Conservation (phyloP, 2,888 invertebrate species). For the Drosophila rellima region DNA sequence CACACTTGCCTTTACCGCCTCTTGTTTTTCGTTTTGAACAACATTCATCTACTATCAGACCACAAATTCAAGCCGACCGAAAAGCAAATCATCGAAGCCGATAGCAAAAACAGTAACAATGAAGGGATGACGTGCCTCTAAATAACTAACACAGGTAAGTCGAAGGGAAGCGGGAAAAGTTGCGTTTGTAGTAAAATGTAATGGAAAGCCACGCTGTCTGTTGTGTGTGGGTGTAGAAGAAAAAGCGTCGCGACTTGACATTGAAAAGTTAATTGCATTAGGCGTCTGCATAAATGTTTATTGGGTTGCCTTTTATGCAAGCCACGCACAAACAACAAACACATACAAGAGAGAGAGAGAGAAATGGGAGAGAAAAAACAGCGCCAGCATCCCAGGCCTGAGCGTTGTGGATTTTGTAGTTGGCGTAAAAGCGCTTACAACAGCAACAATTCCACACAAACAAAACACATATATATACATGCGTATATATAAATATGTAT, state of each 20-base stretch:
- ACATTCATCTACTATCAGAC: conserved; percentile 61
- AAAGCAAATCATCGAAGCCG: conserved; percentile 46
- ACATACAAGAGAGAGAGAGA: conserved; percentile 20
- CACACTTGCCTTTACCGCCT: conserved; percentile 35
- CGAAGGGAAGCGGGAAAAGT: conserved; percentile 12
- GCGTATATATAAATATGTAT: conserved; percentile 7
- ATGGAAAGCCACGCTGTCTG: conserved; percentile 56
- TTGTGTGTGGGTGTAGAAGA: conserved; percentile 39
- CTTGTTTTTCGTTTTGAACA: conserved; percentile 56
- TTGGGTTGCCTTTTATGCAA: conserved; percentile 71
- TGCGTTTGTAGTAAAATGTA: conserved; percentile 32
- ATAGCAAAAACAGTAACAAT: conserved; percentile 41
- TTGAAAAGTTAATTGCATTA: conserved; percentile 68
- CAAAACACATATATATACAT: conserved; percentile 13
- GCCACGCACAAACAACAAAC: conserved; percentile 63
- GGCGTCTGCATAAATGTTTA: conserved; percentile 56
- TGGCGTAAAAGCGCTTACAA: conserved; percentile 69
- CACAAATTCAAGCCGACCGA: conserved; percentile 49
- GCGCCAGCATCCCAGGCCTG: conserved; percentile 49
- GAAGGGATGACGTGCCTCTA: conserved; percentile 48
- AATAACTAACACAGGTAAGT: conserved; percentile 45
- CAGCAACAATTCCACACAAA: conserved; percentile 59
- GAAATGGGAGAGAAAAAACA: conserved; percentile 31
- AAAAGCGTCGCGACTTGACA: conserved; percentile 63
- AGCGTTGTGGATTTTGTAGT: conserved; percentile 53